Conservation (phyloP, 2,113 vertebrate genomes). For the Himantopus leucocephalus region DNA sequence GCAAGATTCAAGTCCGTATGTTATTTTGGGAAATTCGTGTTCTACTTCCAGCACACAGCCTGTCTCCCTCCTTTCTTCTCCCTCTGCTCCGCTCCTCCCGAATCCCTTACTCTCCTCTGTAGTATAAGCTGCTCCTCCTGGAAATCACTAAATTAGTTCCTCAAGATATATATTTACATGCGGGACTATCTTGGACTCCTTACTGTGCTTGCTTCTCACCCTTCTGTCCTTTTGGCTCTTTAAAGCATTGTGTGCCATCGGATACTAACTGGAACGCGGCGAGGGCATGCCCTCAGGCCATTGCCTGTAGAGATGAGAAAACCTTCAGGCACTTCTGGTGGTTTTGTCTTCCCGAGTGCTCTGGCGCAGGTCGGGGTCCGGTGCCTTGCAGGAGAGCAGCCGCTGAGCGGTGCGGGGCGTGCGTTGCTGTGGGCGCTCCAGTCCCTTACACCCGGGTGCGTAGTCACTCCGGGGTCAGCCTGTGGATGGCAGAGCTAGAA, state of each 20-base stretch:
- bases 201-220: not conserved
- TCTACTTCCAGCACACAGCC: not conserved
- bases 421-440: fast-evolving
- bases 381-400: not conserved
- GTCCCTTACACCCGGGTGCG: not conserved
- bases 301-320: not conserved
- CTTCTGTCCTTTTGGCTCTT: not conserved
- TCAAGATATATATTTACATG: not conserved
- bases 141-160: not conserved
- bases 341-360: not conserved
- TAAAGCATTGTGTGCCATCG: fast-evolving
- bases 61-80: not conserved
- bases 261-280: not conserved
- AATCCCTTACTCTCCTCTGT: not conserved
- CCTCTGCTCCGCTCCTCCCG: not conserved
- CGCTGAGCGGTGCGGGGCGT: not conserved
- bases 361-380: not conserved
- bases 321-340: fast-evolving
- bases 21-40: not conserved
- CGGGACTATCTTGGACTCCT: not conserved
- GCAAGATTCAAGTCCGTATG: not conserved
- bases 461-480: too few relatives aligned
- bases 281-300: not conserved
- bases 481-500: not conserved
- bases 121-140: not conserved